These are phyloP conservation scores for Oxyteleia sp. DNA, from an alignment of 2,888 invertebrate genomes.

Conservation along the genomic window DNA sequence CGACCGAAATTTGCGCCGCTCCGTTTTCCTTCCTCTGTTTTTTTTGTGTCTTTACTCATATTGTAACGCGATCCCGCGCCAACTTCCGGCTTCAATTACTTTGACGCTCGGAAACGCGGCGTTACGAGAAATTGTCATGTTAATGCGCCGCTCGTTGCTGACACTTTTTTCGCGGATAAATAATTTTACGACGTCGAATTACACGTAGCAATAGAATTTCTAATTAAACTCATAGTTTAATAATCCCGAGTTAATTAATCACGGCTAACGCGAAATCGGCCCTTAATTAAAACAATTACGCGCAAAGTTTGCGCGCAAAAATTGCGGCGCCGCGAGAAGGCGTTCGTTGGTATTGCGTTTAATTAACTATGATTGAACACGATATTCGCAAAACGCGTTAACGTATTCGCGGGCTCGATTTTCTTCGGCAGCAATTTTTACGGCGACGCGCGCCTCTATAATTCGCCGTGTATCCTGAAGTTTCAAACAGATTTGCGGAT, in stretches of 20 bases:
- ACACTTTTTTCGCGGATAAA: constrained; percentile 10
- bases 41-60: background rate
- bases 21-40: too few relatives aligned
- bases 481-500: constrained; percentile 55
- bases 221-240: constrained; percentile 22
- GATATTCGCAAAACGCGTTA: too few relatives aligned
- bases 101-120: background rate
- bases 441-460: background rate
- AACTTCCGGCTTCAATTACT: constrained; percentile 24
- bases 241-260: constrained; percentile 26
- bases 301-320: background rate
- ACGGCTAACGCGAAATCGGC: background rate
- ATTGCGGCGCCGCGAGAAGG: background rate
- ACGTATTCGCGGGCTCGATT: too few relatives aligned
- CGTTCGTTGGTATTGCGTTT: too few relatives aligned
- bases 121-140: constrained; percentile 6
- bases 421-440: too few relatives aligned
- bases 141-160: background rate
- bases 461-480: constrained; percentile 5
- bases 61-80: background rate
- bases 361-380: background rate
- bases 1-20: background rate
- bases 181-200: constrained; percentile 5
- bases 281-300: constrained; percentile 40
- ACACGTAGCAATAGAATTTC: constrained; percentile 7